A percentile compares a stretch with the other conserved stretches of the same genome.
Conservation (phyloP, 1,140 invertebrate genomes). For the Drosophila persimilis region DNA sequence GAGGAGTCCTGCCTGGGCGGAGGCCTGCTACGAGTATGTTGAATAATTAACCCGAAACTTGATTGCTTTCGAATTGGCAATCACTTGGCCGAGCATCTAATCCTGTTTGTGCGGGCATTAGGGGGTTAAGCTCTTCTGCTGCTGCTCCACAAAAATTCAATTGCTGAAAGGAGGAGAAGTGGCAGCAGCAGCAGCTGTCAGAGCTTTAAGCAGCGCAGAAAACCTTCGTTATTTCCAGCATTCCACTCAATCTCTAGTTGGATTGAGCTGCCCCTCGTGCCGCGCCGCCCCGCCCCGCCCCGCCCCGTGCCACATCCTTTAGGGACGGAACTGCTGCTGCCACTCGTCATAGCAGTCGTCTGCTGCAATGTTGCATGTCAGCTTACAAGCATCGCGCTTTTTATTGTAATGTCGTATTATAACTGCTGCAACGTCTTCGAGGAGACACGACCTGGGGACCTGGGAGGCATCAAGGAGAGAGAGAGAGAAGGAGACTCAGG, state of each 20-base stretch:
- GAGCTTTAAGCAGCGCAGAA: slow-evolving; percentile 45
- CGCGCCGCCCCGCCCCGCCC: too few species aligned
- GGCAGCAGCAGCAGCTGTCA: slow-evolving; percentile 44
- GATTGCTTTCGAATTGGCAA: slow-evolving; percentile 48
- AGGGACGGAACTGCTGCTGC: slow-evolving; percentile 11
- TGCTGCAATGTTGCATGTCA: slow-evolving; percentile 79
- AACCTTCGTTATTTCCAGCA: slow-evolving; percentile 52
- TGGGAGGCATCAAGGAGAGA: too few species aligned
- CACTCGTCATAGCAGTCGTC: slow-evolving; percentile 49
- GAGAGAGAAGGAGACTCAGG: too few species aligned
- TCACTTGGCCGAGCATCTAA: slow-evolving; percentile 36
- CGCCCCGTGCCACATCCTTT: not conserved
- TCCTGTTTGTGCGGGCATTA: slow-evolving; percentile 36
- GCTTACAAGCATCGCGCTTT: slow-evolving; percentile 63
- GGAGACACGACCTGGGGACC: too few species aligned
- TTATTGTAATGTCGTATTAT: slow-evolving; percentile 76
- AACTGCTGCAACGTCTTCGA: slow-evolving; percentile 22
- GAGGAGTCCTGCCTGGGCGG: too few species aligned
- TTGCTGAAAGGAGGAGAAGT: slow-evolving; percentile 24
- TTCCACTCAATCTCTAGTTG: slow-evolving; percentile 54
- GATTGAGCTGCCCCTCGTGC: slow-evolving; percentile 16
- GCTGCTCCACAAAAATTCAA: slow-evolving; percentile 39
- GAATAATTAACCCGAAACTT: slow-evolving; percentile 43
- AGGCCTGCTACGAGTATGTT: slow-evolving; percentile 3
- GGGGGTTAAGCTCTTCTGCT: slow-evolving; percentile 26